Evolutionary conservation across 2,113 vertebrate genomes (phyloP).

Genomic region (Paedocypris sp.): DNA sequence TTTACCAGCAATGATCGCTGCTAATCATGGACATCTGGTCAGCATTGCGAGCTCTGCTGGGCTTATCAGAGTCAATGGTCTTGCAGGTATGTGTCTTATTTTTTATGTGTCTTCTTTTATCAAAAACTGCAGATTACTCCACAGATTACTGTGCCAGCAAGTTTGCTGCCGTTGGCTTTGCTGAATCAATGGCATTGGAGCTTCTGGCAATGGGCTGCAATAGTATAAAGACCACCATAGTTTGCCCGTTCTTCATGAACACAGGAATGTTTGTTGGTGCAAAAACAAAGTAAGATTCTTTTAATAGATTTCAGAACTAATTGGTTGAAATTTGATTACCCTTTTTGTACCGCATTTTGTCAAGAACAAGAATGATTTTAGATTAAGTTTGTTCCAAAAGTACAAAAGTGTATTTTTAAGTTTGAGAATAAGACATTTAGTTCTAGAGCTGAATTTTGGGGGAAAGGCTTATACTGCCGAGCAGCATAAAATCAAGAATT

Average conservation of each 20-base stretch:
- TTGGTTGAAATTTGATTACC: too few relatives aligned
- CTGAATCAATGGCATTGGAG: slow-evolving; percentile 74
- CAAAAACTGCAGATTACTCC: neutral
- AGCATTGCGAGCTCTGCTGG: slow-evolving; percentile 82
- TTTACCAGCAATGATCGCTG: slow-evolving; percentile 87
- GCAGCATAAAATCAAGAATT: too few relatives aligned
- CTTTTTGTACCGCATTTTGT: too few relatives aligned
- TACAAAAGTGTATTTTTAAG: too few relatives aligned
- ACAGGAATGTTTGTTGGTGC: slow-evolving; percentile 91
- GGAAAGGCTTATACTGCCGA: too few relatives aligned
- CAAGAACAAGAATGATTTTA: too few relatives aligned
- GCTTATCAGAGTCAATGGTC: slow-evolving; percentile 53
- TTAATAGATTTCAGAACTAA: too few relatives aligned
- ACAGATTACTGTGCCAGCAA: slow-evolving; percentile 95
- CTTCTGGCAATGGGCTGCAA: slow-evolving; percentile 51
- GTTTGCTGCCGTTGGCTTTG: slow-evolving; percentile 84
- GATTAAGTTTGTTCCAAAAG: too few relatives aligned
- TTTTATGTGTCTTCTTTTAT: neutral
- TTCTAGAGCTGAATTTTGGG: too few relatives aligned
- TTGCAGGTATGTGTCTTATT: slow-evolving; percentile 71
- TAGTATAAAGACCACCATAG: slow-evolving; percentile 83
- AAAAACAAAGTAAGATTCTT: slow-evolving; percentile 70
- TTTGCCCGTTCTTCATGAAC: slow-evolving; percentile 80
- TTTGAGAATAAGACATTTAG: too few relatives aligned
- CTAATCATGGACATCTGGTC: slow-evolving; percentile 84